These are phyloP conservation scores for Aricia artaxerxes DNA, from an alignment of 2,888 invertebrate genomes.

Conservation along the genomic window DNA sequence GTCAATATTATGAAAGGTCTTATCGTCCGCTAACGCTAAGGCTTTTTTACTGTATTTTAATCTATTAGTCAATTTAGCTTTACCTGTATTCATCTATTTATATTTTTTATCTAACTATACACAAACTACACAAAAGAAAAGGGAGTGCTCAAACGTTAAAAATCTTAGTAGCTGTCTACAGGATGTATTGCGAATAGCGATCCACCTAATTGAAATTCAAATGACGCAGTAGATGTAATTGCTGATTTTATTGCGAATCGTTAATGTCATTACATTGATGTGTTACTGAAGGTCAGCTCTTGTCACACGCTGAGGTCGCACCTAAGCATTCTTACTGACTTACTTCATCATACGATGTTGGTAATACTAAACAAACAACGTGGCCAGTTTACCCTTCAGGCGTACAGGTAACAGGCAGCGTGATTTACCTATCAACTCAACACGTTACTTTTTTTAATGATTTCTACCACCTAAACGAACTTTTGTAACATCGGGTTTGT, in stretches of 20 bases:
- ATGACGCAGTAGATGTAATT: constrained; percentile 19
- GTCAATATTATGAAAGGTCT: too few species aligned
- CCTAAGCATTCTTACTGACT: constrained; percentile 57
- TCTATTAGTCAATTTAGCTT: too few species aligned
- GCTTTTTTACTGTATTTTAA: too few species aligned
- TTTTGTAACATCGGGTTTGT: neutral
- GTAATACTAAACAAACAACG: constrained; percentile 27
- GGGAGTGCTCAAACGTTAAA: neutral
- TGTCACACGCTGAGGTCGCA: constrained; percentile 52
- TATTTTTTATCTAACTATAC: too few species aligned
- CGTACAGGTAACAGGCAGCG: neutral
- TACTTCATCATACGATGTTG: constrained; percentile 50
- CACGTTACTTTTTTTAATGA: neutral
- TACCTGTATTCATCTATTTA: too few species aligned
- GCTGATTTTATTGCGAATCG: constrained; percentile 13
- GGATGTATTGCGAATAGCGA: neutral
- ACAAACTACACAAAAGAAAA: too few species aligned
- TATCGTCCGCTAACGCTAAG: too few species aligned
- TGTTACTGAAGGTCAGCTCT: constrained; percentile 58
- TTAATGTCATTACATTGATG: constrained; percentile 35
- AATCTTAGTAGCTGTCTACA: neutral
- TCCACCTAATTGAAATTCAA: neutral
- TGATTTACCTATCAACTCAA: neutral
- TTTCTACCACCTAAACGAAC: neutral
- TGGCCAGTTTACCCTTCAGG: constrained; percentile 2